phyloP scores from a whole-genome alignment of 1,140 invertebrate species.

The Venustaconcha ellipsiformis region DNA sequence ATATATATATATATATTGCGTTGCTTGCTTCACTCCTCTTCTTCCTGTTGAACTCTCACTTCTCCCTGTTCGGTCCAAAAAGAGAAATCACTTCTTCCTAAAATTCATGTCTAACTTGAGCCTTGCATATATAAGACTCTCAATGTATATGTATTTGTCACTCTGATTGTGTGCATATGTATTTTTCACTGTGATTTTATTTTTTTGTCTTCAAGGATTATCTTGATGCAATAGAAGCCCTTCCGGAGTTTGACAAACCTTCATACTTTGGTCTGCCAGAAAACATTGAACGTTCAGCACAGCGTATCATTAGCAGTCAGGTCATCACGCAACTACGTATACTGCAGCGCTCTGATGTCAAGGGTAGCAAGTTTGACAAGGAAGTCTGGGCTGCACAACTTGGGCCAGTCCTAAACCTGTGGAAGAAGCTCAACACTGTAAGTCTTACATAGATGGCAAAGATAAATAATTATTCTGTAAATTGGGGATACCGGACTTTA shows the following conservation, averaged over 20 bases:
- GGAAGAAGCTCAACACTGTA: conserved; percentile 81
- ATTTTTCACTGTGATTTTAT: neutral
- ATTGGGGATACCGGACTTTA: no score
- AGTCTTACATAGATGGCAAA: conserved; percentile 6
- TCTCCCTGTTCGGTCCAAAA: no score
- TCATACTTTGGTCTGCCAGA: conserved; percentile 83
- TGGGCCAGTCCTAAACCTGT: conserved; percentile 78
- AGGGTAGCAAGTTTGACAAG: conserved; percentile 69
- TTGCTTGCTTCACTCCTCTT: no score
- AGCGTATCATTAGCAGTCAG: conserved; percentile 76
- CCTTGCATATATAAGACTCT: neutral
- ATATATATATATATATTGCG: no score
- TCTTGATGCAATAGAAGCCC: conserved; percentile 73
- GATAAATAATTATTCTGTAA: no score
- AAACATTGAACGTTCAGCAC: conserved; percentile 84
- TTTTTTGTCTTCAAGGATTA: conserved; percentile 73
- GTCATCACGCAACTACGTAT: conserved; percentile 76
- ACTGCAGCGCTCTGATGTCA: conserved; percentile 62
- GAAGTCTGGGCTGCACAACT: conserved; percentile 75
- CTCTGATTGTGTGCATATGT: neutral
- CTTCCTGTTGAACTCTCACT: no score
- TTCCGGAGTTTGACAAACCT: conserved; percentile 79
- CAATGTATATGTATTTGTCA: neutral
- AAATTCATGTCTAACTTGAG: neutral
- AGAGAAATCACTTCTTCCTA: neutral